Evolutionary conservation across 1,140 invertebrate genomes (phyloP).

Genomic region (Sitophilus oryzae): DNA sequence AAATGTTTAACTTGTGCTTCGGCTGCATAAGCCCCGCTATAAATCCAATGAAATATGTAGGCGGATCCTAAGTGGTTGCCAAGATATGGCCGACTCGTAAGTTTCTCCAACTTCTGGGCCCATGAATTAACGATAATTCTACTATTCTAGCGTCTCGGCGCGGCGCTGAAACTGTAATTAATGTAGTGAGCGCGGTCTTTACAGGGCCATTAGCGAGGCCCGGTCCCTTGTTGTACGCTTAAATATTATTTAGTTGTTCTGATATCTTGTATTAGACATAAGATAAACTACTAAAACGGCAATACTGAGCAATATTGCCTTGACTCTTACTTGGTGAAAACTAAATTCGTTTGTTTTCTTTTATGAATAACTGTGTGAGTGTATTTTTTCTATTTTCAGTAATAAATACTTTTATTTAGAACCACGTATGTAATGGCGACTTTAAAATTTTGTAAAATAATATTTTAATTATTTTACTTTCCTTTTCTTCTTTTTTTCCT

Average conservation of each 20-base stretch:
- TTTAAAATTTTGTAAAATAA: too few species aligned
- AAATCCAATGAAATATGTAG: conserved; percentile 25
- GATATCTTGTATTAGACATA: too few species aligned
- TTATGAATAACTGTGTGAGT: too few species aligned
- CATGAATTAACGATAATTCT: conserved; percentile 14
- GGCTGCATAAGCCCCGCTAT: conserved; percentile 22
- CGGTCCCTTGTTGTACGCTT: not conserved
- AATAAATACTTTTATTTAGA: too few species aligned
- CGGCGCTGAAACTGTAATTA: not conserved
- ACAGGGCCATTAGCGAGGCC: not conserved
- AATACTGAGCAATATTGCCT: too few species aligned
- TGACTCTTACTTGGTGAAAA: too few species aligned
- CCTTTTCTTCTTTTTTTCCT: too few species aligned
- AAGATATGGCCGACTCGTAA: conserved; percentile 20
- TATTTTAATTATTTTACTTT: too few species aligned
- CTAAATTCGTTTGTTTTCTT: too few species aligned
- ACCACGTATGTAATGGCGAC: too few species aligned
- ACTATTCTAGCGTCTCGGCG: not conserved
- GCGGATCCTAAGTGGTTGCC: conserved; percentile 20
- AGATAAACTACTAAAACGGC: too few species aligned
- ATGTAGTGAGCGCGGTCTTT: not conserved
- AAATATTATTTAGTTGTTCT: not conserved
- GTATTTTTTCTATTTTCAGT: too few species aligned
- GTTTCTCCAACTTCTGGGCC: conserved; percentile 15
- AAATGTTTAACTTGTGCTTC: conserved; percentile 22